These are phyloP conservation scores for Bubo blakistoni DNA, from an alignment of 2,113 vertebrate species.

Conservation along the genomic window DNA sequence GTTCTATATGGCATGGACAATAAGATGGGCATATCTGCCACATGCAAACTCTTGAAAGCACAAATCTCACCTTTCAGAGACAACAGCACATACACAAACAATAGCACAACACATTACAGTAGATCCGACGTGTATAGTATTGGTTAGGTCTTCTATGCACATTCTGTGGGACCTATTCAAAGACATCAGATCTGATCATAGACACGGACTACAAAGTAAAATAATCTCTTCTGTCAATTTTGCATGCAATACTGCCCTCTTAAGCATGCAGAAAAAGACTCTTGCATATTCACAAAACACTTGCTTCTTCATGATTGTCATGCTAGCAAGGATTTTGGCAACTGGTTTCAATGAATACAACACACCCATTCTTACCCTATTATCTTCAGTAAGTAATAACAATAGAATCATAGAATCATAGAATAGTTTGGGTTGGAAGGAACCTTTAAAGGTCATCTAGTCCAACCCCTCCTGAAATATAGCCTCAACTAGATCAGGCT, in stretches of 20 bases:
- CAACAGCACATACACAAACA: not conserved
- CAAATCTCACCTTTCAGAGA: not conserved
- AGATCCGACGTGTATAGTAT: not conserved
- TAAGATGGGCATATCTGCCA: not conserved
- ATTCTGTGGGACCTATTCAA: not conserved
- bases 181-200: rapidly evolving
- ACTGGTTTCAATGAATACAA: not conserved
- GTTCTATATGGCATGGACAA: not conserved
- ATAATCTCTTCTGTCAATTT: not conserved
- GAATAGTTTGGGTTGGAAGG: not conserved
- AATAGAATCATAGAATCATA: not conserved
- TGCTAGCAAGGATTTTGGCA: not conserved
- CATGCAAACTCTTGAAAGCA: not conserved
- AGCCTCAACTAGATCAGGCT: not conserved
- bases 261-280: not conserved
- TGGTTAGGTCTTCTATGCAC: not conserved
- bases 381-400: not conserved
- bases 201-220: not conserved
- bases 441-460: not conserved
- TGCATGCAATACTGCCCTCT: not conserved
- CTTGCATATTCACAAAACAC: not conserved
- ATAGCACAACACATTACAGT: not conserved
- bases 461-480: no score
- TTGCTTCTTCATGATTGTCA: not conserved
- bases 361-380: not conserved